These are phyloP conservation scores for Octomys mimax DNA, from an alignment of 2,797 vertebrate genomes.

Conservation along the genomic window DNA sequence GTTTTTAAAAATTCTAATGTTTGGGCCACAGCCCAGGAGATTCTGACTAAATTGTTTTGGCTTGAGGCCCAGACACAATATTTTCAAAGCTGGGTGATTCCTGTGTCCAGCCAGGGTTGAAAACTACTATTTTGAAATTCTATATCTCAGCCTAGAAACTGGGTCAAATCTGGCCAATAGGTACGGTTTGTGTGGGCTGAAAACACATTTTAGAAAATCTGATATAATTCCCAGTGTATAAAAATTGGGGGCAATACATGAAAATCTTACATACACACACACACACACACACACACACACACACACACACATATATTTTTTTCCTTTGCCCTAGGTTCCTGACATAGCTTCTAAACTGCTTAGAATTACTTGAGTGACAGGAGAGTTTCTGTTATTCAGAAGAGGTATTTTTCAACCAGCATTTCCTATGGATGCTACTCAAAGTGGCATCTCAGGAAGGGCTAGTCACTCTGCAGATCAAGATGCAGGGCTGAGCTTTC, in stretches of 20 bases:
- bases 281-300: no score
- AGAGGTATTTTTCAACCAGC: not conserved
- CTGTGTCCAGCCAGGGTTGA: not conserved
- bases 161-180: not conserved
- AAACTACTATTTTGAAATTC: not conserved
- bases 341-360: not conserved
- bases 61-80: not conserved
- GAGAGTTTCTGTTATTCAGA: not conserved
- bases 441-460: not conserved
- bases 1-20: not conserved
- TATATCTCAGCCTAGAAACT: not conserved
- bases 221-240: not conserved
- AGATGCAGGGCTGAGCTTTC: not conserved
- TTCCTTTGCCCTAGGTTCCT: not conserved
- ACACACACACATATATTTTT: no score
- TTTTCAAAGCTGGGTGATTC: conserved; percentile 32
- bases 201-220: not conserved
- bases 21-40: not conserved
- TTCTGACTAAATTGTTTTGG: conserved; percentile 27
- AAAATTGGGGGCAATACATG: not conserved
- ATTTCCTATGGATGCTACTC: not conserved
- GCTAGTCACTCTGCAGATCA: not conserved
- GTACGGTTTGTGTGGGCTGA: not conserved
- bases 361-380: not conserved
- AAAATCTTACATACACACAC: not conserved